Evolutionary conservation across 2,113 vertebrate species (phyloP), one percentile per base, ranked within the genome.

Genomic region (Nesospiza acunhae): DNA sequence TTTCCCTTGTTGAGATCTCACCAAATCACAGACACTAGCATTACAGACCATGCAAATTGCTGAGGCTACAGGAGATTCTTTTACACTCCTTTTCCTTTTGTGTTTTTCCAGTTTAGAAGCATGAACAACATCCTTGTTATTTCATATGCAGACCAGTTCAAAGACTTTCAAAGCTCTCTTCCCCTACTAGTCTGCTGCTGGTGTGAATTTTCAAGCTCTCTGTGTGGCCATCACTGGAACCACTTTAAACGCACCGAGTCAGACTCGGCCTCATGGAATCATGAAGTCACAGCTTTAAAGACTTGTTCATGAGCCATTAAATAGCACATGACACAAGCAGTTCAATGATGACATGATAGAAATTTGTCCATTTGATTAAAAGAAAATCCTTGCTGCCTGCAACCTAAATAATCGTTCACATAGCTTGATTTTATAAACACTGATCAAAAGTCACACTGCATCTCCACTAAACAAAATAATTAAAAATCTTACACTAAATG

Each of bases 151-250:
- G 83, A 94, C 63, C 53, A 62, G 81, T 87, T 95, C 94, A 91
- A 96, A 93, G 73, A 74, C 49, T 72, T 95, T 85, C 69, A 95
- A 90, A 75, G 90, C 24, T 50, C 39, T 91, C 80, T 94, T 87
- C 64, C 73, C 68, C 52, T 78, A 60, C 31, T 31, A 91, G 68
- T 66, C 78, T 85, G 67, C 47, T 75, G 55, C 88, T 93, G 56
- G 78, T 90, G 90, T 87, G 96, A 91, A 89, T 94, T 96, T 96
- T 95, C 96, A 93, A 85, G 62, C 84, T 90, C 72, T 90, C 89
- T 94, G 93, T 96, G 96, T 95, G 93, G 81, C 75, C 79, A 1
- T 58, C 55, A 69, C 55, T 50, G 90, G 93, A 91, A 95, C 9
- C 49, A 81, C 72, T 93, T 93, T 74, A 73, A 96, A 87, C 12